Percentiles rank a stretch among this genome's conserved stretches.
Conservation (phyloP, 2,113 vertebrate species). For the Lepus europaeus region DNA sequence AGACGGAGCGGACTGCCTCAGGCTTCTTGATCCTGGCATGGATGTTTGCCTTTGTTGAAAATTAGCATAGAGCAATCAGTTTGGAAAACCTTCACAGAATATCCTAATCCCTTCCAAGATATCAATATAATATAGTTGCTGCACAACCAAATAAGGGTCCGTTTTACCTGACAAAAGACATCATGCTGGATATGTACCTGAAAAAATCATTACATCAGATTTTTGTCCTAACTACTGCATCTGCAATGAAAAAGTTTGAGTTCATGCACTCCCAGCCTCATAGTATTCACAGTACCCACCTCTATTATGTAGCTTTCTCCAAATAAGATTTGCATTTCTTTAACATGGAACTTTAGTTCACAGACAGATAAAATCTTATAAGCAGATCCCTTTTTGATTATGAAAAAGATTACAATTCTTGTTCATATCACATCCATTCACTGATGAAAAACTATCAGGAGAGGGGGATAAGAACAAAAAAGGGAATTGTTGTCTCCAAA, state of each 20-base stretch:
- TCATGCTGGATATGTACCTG: neutral
- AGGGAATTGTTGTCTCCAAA: neutral
- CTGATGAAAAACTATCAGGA: neutral
- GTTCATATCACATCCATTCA: neutral
- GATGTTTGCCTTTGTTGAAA: slow-evolving; percentile 73
- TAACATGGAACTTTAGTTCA: neutral
- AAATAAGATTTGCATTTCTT: neutral
- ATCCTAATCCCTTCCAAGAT: slow-evolving; percentile 5
- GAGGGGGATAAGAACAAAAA: neutral
- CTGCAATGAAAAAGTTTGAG: neutral
- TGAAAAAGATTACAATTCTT: neutral
- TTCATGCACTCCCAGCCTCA: neutral
- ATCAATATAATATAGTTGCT: neutral
- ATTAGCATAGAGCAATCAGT: neutral
- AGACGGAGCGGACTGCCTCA: neutral
- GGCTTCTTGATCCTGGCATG: neutral
- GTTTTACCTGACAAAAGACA: neutral
- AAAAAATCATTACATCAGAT: neutral
- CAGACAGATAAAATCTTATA: neutral
- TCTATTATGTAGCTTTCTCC: neutral
- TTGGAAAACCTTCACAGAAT: slow-evolving; percentile 41
- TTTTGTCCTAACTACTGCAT: neutral
- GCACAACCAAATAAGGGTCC: neutral
- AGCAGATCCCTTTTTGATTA: slow-evolving; percentile 6
- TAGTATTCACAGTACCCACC: neutral